phyloP scores from a whole-genome alignment of 2,797 vertebrate species.

The Falco naumanni region DNA sequence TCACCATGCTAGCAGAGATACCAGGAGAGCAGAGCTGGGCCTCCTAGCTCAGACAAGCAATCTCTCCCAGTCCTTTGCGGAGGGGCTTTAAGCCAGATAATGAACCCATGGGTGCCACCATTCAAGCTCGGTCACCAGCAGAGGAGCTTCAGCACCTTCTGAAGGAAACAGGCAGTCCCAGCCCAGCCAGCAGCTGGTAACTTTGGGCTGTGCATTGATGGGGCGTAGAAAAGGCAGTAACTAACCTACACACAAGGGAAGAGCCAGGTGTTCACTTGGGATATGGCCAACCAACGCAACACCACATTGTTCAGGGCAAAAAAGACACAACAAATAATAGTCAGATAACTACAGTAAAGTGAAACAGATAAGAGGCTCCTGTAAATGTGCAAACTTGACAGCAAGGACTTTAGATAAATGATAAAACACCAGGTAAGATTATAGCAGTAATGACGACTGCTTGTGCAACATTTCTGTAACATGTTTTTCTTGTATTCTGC shows the following conservation, averaged over 20 bases:
- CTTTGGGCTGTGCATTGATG: not conserved
- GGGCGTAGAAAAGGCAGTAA: not conserved
- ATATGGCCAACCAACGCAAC: not conserved
- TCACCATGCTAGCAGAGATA: accelerated
- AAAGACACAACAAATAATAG: not conserved
- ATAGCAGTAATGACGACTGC: not conserved
- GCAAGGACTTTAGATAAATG: not conserved
- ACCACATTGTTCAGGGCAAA: not conserved
- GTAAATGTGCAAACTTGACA: not conserved
- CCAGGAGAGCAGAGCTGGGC: not conserved
- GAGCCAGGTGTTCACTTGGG: not conserved
- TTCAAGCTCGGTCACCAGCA: not conserved
- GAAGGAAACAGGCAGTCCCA: not conserved
- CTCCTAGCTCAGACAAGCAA: not conserved
- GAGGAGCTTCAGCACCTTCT: not conserved
- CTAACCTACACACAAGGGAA: not conserved
- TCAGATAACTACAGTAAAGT: not conserved
- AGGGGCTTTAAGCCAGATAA: not conserved
- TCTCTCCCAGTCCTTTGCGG: not conserved
- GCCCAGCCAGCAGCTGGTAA: not conserved
- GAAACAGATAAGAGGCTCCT: not conserved
- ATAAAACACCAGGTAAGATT: not conserved
- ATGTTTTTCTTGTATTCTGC: not conserved
- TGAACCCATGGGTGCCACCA: accelerated
- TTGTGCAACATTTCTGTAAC: not conserved